phyloP scores from a whole-genome alignment of 2,888 invertebrate genomes.

The Ariolimax columbianus region DNA sequence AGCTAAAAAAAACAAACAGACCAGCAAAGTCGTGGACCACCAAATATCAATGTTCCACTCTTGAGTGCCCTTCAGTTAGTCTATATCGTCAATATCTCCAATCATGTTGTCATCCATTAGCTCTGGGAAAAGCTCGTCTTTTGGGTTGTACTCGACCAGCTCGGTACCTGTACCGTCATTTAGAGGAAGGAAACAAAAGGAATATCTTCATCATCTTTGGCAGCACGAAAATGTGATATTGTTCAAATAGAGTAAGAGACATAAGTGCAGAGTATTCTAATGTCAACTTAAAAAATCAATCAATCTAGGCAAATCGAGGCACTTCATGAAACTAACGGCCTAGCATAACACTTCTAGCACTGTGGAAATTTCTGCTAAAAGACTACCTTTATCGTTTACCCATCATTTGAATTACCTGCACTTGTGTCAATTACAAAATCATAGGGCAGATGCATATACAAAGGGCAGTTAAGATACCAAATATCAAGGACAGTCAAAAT shows the following conservation, averaged over 20 bases:
- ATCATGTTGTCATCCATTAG: constrained; percentile 47
- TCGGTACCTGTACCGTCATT: constrained; percentile 40
- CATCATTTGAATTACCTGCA: too few relatives aligned
- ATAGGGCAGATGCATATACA: too few relatives aligned
- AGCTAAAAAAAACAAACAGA: too few relatives aligned
- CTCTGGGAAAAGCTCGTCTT: constrained; percentile 46
- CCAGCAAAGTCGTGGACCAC: background rate
- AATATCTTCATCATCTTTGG: background rate
- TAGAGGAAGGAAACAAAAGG: background rate
- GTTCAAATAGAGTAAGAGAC: background rate
- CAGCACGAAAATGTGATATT: background rate
- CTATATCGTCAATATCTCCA: constrained; percentile 49
- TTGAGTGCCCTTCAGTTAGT: background rate
- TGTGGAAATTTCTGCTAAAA: too few relatives aligned
- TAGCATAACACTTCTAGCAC: too few relatives aligned
- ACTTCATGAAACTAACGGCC: too few relatives aligned
- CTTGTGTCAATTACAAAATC: too few relatives aligned
- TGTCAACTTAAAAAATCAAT: too few relatives aligned
- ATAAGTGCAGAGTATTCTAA: background rate
- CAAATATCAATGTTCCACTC: background rate
- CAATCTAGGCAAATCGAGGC: too few relatives aligned
- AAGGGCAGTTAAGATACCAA: too few relatives aligned
- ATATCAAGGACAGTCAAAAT: too few relatives aligned
- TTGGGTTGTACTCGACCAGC: constrained; percentile 49
- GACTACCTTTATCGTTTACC: too few relatives aligned